Conservation (phyloP, 2,888 invertebrate genomes). For the Cyrtodaria siliqua region DNA sequence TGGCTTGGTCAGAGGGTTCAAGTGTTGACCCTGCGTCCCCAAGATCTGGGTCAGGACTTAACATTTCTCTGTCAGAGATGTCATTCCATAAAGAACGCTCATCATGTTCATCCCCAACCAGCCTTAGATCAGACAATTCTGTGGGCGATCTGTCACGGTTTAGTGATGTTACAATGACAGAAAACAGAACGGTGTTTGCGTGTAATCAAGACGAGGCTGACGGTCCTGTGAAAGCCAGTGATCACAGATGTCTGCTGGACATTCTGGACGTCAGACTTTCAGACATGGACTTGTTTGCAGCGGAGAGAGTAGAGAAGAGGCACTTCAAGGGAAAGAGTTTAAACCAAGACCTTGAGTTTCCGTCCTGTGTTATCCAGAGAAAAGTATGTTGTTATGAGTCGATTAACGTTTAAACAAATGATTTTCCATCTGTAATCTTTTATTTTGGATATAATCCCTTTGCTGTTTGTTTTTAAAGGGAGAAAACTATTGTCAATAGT, state of each 20-base stretch:
- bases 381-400: too few relatives aligned
- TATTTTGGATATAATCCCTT: too few relatives aligned
- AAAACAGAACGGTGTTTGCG: slow-evolving; percentile 12
- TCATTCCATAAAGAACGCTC: slow-evolving; percentile 14
- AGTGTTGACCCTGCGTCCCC: slow-evolving; percentile 68
- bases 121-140: slow-evolving; percentile 10
- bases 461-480: too few relatives aligned
- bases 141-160: slow-evolving; percentile 14
- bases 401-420: too few relatives aligned
- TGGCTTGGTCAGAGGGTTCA: slow-evolving; percentile 57
- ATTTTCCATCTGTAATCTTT: too few relatives aligned
- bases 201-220: slow-evolving; percentile 5
- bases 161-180: slow-evolving; percentile 21
- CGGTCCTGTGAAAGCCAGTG: slow-evolving; percentile 18
- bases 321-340: slow-evolving; percentile 63
- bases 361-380: slow-evolving; percentile 82
- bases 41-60: slow-evolving; percentile 22
- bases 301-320: slow-evolving; percentile 85
- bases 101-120: slow-evolving; percentile 9
- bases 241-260: slow-evolving; percentile 89
- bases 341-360: slow-evolving; percentile 81
- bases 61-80: slow-evolving; percentile 25
- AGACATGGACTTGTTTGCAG: slow-evolving; percentile 92
- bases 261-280: slow-evolving; percentile 91
- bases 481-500: too few relatives aligned